Base-by-base conservation (phyloP, 2,888 invertebrate species). In the Pecten maximus region DNA sequence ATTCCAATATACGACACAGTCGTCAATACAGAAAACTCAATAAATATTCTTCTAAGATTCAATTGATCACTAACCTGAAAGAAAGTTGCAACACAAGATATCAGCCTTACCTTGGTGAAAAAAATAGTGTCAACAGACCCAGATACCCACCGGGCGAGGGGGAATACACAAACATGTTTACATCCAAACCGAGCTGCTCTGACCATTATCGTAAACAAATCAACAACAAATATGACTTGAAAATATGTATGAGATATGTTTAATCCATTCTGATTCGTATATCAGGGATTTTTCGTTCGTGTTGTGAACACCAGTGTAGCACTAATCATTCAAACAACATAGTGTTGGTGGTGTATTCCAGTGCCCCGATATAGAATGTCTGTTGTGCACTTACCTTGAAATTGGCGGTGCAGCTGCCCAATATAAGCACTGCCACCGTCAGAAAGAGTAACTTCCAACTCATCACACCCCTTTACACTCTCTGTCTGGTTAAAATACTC, bases 321-420 rank as follows among this genome's bases (percentile, higher is more conserved):
- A 74, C 35, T 35, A 35, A 10, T 35, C 35, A 35, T 35, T 10
- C 35, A 74, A 1, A 10, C 2, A 74, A 74, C 74, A 54, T 35
- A 10, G 35, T 74, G 74, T 74, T 74, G 28, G 44, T 44, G n/a
- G 74, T 74, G 74, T 74, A 74, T 74, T 74, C 74, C 28, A 28
- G 12, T 74, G 28, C 28, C 74, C 74, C 74, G 74, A 74, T 35
- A 1, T 12, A 35, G 35, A 12, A 6, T 28, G 2, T 28, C 50
- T 54, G 54, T 54, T 74, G 74, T 74, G 28, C 74, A 74, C 74
- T 74, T 74, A 74, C 74, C 74, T 74, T 74, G 35, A 74, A 35
- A 28, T 28, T 35, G 74, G 74, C 74, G 74, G 74, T 74, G 35
- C 74, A 74, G 74, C 74, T 74, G 35, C 74, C 74, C 74, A 74